A percentile compares a stretch with the other conserved stretches of the same genome.
Conservation (phyloP, 92 coral and sea anemone genomes). For the Zoanthus sansibaricus region DNA sequence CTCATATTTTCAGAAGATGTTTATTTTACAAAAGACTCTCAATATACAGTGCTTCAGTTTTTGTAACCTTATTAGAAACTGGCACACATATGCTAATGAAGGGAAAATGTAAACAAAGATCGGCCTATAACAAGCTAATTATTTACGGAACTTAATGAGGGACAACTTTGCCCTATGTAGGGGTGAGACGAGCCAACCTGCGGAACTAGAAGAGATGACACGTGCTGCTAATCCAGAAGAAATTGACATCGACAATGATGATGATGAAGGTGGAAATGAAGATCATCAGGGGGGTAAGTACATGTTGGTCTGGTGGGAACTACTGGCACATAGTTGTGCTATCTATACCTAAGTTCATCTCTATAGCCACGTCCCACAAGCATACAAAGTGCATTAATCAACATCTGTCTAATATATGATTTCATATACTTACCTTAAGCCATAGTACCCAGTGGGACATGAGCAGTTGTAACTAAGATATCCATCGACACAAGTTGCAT, state of each 20-base stretch:
- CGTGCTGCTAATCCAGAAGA: constrained; percentile 93
- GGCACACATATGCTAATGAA: too few species aligned
- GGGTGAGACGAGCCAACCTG: constrained; percentile 83
- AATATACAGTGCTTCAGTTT: too few species aligned
- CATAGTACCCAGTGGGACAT: constrained; percentile 58
- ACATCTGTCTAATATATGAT: not conserved
- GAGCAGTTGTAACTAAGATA: constrained; percentile 70
- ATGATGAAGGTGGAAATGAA: constrained; percentile 82
- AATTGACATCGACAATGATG: constrained; percentile 96
- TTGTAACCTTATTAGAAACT: too few species aligned
- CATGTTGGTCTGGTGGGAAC: too few species aligned
- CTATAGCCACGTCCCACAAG: too few species aligned
- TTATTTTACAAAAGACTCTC: too few species aligned
- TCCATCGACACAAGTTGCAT: constrained; percentile 68
- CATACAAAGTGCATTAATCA: not conserved
- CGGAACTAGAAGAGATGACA: constrained; percentile 67
- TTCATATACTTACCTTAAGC: constrained; percentile 5
- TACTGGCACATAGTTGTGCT: too few species aligned
- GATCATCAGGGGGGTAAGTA: not conserved
- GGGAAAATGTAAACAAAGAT: too few species aligned
- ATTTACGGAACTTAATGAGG: not conserved
- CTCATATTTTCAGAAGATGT: too few species aligned
- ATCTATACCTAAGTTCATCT: too few species aligned
- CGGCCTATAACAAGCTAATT: too few species aligned
- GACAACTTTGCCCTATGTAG: constrained; percentile 35